Percentiles rank a stretch among this genome's conserved stretches.
Conservation (phyloP, 2,888 invertebrate genomes). For the Dolichopus griseipennis region DNA sequence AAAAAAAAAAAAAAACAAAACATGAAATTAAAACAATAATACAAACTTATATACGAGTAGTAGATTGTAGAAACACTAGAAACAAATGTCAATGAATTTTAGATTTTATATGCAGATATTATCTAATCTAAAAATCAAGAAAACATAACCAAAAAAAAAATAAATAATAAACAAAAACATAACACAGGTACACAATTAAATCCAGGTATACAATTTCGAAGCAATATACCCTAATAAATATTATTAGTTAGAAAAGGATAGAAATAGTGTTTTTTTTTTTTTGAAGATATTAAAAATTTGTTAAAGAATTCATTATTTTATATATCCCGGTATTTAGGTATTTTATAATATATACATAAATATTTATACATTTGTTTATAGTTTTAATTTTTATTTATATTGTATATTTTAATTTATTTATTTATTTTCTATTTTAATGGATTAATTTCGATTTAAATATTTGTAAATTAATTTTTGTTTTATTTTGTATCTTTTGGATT, state of each 20-base stretch:
- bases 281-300: neutral
- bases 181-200: neutral
- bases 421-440: slow-evolving; percentile 3
- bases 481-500: no score
- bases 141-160: neutral
- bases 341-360: neutral
- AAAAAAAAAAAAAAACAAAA: neutral
- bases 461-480: neutral
- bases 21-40: neutral
- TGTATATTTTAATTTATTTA: neutral
- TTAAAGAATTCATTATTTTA: neutral
- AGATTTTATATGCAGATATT: slow-evolving; percentile 6
- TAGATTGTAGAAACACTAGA: no score
- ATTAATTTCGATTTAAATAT: slow-evolving; percentile 4
- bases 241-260: no score
- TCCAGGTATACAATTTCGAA: neutral
- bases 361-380: neutral
- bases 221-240: no score
- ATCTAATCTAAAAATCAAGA: neutral
- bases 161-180: neutral
- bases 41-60: no score
- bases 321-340: no score
- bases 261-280: no score
- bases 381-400: no score
- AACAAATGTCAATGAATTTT: neutral